These are phyloP conservation scores for Cephalotes varians DNA, from an alignment of 2,888 invertebrate species.

Conservation along the genomic window DNA sequence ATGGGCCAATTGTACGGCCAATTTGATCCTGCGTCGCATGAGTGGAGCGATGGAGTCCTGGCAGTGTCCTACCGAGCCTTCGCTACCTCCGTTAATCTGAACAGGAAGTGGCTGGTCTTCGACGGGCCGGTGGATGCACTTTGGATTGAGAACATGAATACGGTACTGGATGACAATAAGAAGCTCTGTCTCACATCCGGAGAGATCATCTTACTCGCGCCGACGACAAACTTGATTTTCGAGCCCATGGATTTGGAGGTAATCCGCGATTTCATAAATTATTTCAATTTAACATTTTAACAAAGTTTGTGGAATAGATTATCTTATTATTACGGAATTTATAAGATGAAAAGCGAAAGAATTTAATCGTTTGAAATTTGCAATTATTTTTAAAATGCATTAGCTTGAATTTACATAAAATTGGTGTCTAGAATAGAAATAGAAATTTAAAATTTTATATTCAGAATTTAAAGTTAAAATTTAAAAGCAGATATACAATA, in stretches of 20 bases:
- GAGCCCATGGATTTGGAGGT: constrained; percentile 97
- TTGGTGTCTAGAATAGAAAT: background rate
- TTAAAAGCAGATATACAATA: too few species aligned
- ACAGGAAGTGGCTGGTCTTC: constrained; percentile 96
- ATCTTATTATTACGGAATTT: background rate
- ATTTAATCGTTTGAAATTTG: background rate
- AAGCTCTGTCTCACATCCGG: constrained; percentile 98
- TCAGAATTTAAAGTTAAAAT: background rate
- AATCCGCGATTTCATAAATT: background rate
- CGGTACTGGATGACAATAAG: constrained; percentile 98
- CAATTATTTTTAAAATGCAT: background rate
- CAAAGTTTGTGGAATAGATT: background rate
- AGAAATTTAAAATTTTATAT: background rate
- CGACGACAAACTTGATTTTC: constrained; percentile 96
- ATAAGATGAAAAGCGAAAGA: background rate
- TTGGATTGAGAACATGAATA: constrained; percentile 99
- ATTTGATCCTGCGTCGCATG: constrained; percentile 97
- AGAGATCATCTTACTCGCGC: constrained; percentile 97
- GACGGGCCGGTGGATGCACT: constrained; percentile 98
- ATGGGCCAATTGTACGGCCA: constrained; percentile 99
- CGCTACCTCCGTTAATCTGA: constrained; percentile 89
- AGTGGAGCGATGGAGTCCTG: constrained; percentile 96
- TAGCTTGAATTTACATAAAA: background rate
- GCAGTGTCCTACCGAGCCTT: constrained; percentile 94
- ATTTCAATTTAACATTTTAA: background rate